phyloP scores from a whole-genome alignment of 2,113 vertebrate species.

The Numenius arquata region DNA sequence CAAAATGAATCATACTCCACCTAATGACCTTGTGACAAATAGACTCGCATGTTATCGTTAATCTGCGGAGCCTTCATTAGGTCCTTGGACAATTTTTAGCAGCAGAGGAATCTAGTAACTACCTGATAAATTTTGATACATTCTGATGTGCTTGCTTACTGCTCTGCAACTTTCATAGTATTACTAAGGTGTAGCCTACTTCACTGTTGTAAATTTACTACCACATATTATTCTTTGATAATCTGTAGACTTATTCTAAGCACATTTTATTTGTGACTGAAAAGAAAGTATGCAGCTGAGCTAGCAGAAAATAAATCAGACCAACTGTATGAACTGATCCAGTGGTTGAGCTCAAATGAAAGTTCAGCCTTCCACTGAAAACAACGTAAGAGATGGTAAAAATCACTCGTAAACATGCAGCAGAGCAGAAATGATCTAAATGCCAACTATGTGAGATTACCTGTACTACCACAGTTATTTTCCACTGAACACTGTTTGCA shows the following conservation, averaged over 20 bases:
- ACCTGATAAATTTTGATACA: not conserved
- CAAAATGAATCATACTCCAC: not conserved
- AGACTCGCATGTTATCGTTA: not conserved
- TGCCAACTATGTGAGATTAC: not conserved
- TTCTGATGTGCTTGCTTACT: not conserved
- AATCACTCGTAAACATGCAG: not conserved
- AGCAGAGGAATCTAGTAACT: not conserved
- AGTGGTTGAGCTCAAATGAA: not conserved
- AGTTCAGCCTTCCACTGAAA: not conserved
- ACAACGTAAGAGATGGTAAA: not conserved
- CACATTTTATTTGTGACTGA: not conserved
- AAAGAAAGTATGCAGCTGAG: not conserved
- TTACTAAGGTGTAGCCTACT: not conserved
- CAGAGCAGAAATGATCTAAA: not conserved
- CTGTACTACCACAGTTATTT: not conserved
- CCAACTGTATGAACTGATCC: not conserved
- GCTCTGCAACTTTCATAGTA: not conserved
- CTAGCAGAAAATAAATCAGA: not conserved
- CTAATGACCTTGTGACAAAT: not conserved
- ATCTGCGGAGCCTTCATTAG: not conserved
- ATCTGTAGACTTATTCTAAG: not conserved
- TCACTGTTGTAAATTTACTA: not conserved
- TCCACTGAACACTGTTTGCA: not conserved
- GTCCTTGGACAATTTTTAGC: not conserved
- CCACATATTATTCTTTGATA: not conserved